Evolutionary conservation across 2,113 vertebrate genomes (phyloP), one percentile per base, ranked within the genome.

Genomic region (Geococcyx californianus): DNA sequence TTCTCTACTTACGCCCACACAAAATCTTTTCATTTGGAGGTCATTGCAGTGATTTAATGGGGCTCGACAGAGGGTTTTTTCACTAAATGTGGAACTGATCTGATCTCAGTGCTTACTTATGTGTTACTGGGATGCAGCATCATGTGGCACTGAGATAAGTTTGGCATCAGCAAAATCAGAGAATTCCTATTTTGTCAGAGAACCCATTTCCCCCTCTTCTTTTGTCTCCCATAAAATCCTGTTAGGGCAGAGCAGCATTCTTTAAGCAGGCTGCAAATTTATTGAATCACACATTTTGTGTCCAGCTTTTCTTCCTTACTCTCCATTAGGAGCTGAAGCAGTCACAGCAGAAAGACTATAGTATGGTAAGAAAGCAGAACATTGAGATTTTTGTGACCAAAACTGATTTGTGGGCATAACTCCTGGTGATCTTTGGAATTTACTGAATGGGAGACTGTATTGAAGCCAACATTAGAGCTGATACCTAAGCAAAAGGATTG

Each of bases 181-280:
- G 47, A 82, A 85, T 94, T 94, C 90, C 74, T 84, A 7, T 90
- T 89, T 44, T 84, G 60, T 38, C 38, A 45, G 76, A 60, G 47
- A 86, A 68, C 10, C 31, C 44, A 44, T 84, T 94, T 90, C 63
- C 40, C 40, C 33, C 64, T 78, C n/a, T 55, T 83, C 68, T 88
- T 95, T 94, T 95, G 82, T 96, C 96, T 95, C 82, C 84, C 60
- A 68, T 86, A 84, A 96, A 94, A 90, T 90, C 83, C 75, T 77
- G 38, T 94, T 84, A 94, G 45, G 11, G 75, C 63, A 90, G 52
- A 94, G 87, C 8, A 0, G 11, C 67, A 60, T 60, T 92, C 85
- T 70, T 92, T 67, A 92, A 60, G 76, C 21, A 84, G 44, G 68
- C 85, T 93, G 59, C 33, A 84, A 54, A 87, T 84, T 87, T 77